Conservation (phyloP, 2,888 invertebrate species). For the Heterodera filipjevi region DNA sequence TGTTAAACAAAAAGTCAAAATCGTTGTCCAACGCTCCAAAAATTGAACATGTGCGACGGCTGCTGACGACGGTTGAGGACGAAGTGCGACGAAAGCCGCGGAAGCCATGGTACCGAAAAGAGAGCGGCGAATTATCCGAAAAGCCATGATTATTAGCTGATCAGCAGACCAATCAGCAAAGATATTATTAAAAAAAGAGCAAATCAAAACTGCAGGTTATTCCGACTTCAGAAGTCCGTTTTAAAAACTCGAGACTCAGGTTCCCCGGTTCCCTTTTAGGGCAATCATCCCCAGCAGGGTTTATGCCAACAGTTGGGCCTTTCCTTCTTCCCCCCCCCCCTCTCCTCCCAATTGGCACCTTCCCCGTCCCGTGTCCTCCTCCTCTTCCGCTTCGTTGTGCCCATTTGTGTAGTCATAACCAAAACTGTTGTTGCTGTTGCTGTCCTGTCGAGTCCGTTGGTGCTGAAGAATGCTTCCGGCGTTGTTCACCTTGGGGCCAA, state of each 20-base stretch:
- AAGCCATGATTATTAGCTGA: neutral
- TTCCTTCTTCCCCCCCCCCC: neutral
- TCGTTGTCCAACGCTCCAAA: conserved; percentile 11
- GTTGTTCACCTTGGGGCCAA: conserved; percentile 27
- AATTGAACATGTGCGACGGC: neutral
- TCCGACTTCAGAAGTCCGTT: neutral
- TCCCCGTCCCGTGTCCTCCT: neutral
- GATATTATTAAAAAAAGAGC: too few species aligned
- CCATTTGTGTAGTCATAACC: conserved; percentile 7
- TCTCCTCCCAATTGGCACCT: neutral
- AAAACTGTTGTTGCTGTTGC: conserved; percentile 15
- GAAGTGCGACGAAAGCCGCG: neutral
- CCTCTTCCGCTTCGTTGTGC: neutral
- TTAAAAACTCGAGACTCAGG: too few species aligned
- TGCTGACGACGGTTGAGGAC: neutral
- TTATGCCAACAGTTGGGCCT: neutral
- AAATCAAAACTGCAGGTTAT: too few species aligned
- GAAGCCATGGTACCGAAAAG: conserved; percentile 2
- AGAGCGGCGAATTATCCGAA: neutral
- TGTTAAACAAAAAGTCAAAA: conserved; percentile 35
- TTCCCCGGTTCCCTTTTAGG: too few species aligned
- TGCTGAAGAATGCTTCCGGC: conserved; percentile 26
- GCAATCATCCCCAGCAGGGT: too few species aligned
- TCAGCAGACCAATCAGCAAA: too few species aligned
- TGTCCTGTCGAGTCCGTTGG: conserved; percentile 16